Conservation (phyloP, 2,888 invertebrate species). For the Drosophila diplacantha region DNA sequence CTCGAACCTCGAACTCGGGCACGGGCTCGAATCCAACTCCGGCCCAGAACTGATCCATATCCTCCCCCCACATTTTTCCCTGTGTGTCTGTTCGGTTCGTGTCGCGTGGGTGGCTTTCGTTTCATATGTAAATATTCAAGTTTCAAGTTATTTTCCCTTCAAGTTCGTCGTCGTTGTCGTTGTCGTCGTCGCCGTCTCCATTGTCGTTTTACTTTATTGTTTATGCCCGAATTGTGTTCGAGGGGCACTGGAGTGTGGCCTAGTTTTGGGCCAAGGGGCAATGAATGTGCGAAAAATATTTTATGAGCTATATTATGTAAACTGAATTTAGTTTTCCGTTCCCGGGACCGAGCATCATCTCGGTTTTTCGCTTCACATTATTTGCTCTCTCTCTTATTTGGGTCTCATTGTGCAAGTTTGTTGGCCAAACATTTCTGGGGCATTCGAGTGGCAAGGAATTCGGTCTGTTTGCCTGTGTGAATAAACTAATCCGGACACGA, state of each 20-base stretch:
- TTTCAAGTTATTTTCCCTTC: slow-evolving; percentile 68
- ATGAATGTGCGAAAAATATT: slow-evolving; percentile 62
- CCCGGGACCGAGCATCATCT: slow-evolving; percentile 1
- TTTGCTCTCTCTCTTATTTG: slow-evolving; percentile 29
- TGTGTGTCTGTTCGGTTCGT: slow-evolving; percentile 49
- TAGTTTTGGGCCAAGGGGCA: slow-evolving; percentile 49
- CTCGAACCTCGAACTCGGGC: background rate
- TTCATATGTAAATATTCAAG: slow-evolving; percentile 72
- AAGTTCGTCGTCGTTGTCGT: slow-evolving; percentile 54
- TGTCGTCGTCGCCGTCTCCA: slow-evolving; percentile 49
- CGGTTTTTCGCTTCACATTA: slow-evolving; percentile 19
- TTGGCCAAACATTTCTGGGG: slow-evolving; percentile 48
- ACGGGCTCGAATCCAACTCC: slow-evolving; percentile 4
- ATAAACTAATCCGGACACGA: slow-evolving; percentile 23
- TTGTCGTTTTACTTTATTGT: slow-evolving; percentile 60
- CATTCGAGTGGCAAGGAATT: slow-evolving; percentile 42
- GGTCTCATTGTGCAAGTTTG: slow-evolving; percentile 41
- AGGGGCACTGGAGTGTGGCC: slow-evolving; percentile 66
- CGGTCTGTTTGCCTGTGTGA: slow-evolving; percentile 14
- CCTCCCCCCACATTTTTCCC: slow-evolving; percentile 17
- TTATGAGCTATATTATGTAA: slow-evolving; percentile 70
- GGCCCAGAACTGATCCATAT: slow-evolving; percentile 14
- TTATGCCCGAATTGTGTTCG: slow-evolving; percentile 62
- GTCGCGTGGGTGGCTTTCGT: slow-evolving; percentile 60
- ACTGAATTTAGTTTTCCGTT: slow-evolving; percentile 64